These are phyloP conservation scores for Pseudanteris insignis DNA, from an alignment of 2,888 invertebrate genomes.

Conservation along the genomic window DNA sequence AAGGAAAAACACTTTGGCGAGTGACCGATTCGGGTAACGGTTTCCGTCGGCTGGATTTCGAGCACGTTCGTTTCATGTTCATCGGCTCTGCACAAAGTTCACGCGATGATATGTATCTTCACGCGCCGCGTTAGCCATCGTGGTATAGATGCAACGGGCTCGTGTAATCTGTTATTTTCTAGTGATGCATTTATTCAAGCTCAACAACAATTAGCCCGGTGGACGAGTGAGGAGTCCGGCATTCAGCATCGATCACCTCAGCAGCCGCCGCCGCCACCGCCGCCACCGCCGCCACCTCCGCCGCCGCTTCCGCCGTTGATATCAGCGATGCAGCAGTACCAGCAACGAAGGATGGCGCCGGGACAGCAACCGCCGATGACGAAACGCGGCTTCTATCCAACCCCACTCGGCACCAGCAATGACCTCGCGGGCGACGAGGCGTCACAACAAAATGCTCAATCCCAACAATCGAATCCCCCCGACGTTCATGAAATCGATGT, in stretches of 20 bases:
- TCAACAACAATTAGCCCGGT: constrained; percentile 95
- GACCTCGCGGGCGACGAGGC: constrained; percentile 56
- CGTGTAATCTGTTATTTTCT: constrained; percentile 80
- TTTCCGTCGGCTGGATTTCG: background rate
- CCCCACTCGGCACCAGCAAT: constrained; percentile 56
- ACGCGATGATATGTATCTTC: constrained; percentile 32
- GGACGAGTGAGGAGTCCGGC: constrained; percentile 84
- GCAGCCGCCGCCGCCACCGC: constrained; percentile 66
- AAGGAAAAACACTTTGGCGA: too few species aligned
- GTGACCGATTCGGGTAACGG: background rate
- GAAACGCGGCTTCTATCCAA: constrained; percentile 60
- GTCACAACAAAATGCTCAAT: constrained; percentile 61
- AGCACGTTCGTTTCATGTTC: background rate
- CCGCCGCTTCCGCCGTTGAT: constrained; percentile 70
- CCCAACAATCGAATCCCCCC: constrained; percentile 56
- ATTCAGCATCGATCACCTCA: constrained; percentile 63
- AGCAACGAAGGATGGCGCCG: constrained; percentile 51
- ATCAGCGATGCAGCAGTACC: constrained; percentile 43
- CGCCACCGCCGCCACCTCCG: constrained; percentile 55
- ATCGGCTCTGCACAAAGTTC: constrained; percentile 6
- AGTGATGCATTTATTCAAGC: constrained; percentile 98
- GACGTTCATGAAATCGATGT: constrained; percentile 61
- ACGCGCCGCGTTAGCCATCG: constrained; percentile 56
- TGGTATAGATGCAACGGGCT: constrained; percentile 59
- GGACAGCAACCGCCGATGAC: constrained; percentile 53